Conservation (phyloP, 2,888 invertebrate genomes). For the Bimastos eiseni region DNA sequence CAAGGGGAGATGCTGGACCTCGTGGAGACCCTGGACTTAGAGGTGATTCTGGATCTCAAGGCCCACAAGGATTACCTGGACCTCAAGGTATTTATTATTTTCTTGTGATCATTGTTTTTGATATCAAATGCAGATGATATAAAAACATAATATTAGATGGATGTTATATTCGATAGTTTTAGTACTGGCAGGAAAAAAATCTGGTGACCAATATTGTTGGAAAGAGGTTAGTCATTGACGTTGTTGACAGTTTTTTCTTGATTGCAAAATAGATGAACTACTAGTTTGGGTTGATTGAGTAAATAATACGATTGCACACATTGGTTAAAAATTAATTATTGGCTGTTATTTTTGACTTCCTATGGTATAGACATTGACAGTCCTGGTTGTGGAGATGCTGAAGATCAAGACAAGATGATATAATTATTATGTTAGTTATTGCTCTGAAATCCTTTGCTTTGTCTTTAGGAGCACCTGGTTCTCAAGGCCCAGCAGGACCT, state of each 20-base stretch:
- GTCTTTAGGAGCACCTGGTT: slow-evolving; percentile 2
- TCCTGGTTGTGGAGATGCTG: background rate
- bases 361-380: background rate
- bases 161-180: too few relatives aligned
- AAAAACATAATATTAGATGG: background rate
- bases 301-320: background rate
- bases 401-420: background rate
- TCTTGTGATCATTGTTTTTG: background rate
- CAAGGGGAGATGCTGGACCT: slow-evolving; percentile 34
- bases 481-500: background rate
- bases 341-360: background rate
- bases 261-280: background rate
- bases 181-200: background rate
- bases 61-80: slow-evolving; percentile 35
- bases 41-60: slow-evolving; percentile 38
- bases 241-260: background rate
- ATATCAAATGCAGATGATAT: background rate
- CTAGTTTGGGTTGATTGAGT: background rate
- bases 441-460: background rate
- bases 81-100: slow-evolving; percentile 27
- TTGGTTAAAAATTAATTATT: background rate
- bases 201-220: background rate
- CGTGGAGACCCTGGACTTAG: slow-evolving; percentile 33
- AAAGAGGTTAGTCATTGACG: background rate
- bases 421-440: background rate